Percentiles rank a stretch among this genome's conserved stretches.
Conservation (phyloP, 2,113 vertebrate species). For the Zosterops hypoxanthus region DNA sequence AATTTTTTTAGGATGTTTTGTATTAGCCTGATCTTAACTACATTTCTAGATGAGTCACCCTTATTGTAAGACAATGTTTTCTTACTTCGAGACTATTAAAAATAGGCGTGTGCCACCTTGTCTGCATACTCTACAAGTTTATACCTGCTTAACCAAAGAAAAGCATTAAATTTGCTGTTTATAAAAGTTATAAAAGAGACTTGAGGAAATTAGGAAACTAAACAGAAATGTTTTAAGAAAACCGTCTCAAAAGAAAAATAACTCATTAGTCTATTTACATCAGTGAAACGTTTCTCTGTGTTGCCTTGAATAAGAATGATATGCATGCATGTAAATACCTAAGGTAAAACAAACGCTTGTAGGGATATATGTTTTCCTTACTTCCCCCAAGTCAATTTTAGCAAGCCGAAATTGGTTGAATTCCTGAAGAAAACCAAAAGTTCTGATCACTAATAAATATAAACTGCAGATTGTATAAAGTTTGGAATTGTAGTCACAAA, state of each 20-base stretch:
- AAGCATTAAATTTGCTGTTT: slow-evolving; percentile 19
- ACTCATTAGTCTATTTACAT: slow-evolving; percentile 2
- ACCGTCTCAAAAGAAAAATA: slow-evolving; percentile 22
- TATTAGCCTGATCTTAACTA: slow-evolving; percentile 60
- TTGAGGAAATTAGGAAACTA: neutral
- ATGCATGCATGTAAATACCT: neutral
- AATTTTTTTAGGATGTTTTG: slow-evolving; percentile 63
- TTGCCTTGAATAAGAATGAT: slow-evolving; percentile 1
- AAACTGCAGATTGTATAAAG: neutral
- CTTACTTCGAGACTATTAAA: slow-evolving; percentile 60
- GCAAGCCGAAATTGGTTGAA: slow-evolving; percentile 22
- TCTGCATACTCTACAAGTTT: slow-evolving; percentile 46
- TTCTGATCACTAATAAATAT: neutral
- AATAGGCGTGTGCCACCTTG: slow-evolving; percentile 52
- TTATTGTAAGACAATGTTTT: slow-evolving; percentile 56
- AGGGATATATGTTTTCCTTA: neutral
- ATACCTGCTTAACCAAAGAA: slow-evolving; percentile 28
- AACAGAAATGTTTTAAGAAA: slow-evolving; percentile 13
- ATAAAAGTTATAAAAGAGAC: neutral
- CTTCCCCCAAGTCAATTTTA: neutral
- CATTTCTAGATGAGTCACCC: slow-evolving; percentile 68
- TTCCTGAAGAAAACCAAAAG: neutral
- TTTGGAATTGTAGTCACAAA: neutral
- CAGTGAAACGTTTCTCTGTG: neutral
- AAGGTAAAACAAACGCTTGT: neutral